These are phyloP conservation scores for Macrosiphum euphorbiae DNA, from an alignment of 2,888 invertebrate species.

Conservation along the genomic window DNA sequence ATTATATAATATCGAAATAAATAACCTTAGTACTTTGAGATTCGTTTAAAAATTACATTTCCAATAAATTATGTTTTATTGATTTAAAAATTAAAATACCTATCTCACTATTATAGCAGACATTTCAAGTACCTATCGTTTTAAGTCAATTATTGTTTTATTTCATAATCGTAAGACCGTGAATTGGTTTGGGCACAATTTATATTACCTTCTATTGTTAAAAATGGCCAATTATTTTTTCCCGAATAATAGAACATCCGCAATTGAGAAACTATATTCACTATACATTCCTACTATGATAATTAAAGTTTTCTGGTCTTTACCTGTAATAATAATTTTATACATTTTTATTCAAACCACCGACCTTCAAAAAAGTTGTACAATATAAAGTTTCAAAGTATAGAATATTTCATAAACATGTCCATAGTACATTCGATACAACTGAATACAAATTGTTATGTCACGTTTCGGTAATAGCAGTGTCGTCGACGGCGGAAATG, in stretches of 20 bases:
- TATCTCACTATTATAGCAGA: not conserved
- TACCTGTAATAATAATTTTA: not conserved
- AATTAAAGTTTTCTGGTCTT: not conserved
- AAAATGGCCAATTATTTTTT: constrained; percentile 23
- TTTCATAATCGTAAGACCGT: constrained; percentile 5
- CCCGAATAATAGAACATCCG: not conserved
- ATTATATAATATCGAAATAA: not conserved
- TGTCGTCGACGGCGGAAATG: not conserved
- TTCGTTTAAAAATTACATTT: not conserved
- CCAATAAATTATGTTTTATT: not conserved
- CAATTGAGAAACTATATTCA: not conserved
- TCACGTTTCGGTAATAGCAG: not conserved
- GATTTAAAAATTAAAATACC: not conserved
- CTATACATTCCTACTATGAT: not conserved
- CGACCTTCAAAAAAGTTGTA: not conserved
- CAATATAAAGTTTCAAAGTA: not conserved
- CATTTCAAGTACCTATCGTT: not conserved
- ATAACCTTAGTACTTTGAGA: not conserved
- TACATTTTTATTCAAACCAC: not conserved
- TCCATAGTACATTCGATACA: not conserved
- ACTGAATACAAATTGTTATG: not conserved
- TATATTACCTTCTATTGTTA: not conserved
- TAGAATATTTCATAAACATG: not conserved
- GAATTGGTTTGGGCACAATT: not conserved
- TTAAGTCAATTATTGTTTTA: not conserved